Percentiles rank a stretch among this genome's conserved stretches.
Conservation (phyloP, 2,113 vertebrate species). For the Centropus unirufus region DNA sequence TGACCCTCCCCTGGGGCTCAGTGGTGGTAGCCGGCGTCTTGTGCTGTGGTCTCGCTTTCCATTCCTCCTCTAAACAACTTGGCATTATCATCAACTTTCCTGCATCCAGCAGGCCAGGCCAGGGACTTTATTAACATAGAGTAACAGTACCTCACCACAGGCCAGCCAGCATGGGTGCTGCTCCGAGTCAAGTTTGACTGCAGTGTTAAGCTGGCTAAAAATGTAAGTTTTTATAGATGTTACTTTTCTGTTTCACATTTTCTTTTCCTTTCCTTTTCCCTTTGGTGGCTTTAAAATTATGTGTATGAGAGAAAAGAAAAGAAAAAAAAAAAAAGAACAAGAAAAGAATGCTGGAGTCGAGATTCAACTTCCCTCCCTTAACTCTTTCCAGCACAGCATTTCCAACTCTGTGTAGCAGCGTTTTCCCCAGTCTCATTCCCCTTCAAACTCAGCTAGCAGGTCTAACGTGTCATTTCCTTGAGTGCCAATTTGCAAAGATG, state of each 20-base stretch:
- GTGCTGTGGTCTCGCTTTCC: neutral
- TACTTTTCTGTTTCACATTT: slow-evolving; percentile 13
- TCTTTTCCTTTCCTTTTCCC: neutral
- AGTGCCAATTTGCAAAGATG: neutral
- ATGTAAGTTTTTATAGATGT: slow-evolving; percentile 32
- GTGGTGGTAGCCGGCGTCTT: neutral
- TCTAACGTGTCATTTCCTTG: neutral
- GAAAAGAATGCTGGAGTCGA: neutral
- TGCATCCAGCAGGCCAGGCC: neutral
- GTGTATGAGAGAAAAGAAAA: neutral
- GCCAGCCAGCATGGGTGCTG: slow-evolving; percentile 29
- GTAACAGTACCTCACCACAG: neutral
- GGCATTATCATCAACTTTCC: neutral
- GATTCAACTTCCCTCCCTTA: neutral
- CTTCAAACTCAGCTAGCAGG: neutral
- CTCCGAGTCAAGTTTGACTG: neutral
- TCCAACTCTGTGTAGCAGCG: neutral
- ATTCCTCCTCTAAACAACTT: neutral
- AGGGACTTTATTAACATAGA: neutral
- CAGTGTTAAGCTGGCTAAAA: slow-evolving; percentile 12
- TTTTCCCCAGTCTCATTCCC: neutral
- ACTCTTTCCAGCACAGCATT: neutral
- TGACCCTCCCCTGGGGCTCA: neutral
- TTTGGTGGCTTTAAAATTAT: neutral
- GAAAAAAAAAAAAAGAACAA: neutral